Evolutionary conservation across 2,797 vertebrate genomes (phyloP).

Genomic region (Hippoglossus hippoglossus): DNA sequence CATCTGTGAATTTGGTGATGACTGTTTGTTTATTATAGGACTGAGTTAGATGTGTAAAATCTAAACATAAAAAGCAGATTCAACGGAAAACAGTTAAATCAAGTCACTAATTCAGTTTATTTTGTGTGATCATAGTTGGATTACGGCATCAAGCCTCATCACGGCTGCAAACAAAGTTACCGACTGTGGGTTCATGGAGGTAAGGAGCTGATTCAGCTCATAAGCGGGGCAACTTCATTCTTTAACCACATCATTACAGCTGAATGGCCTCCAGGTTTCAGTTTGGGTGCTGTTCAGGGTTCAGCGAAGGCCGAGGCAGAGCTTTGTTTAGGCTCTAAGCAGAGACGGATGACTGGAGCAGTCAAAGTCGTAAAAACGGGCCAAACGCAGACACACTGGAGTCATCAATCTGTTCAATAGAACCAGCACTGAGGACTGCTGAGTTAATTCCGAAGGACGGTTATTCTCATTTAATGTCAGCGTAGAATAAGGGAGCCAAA

Average conservation of each 20-base stretch:
- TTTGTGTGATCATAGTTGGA: constrained; percentile 16
- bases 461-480: constrained; percentile 3
- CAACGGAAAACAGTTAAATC: constrained; percentile 18
- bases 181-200: constrained; percentile 43
- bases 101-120: constrained; percentile 44
- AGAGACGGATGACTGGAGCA: constrained; percentile 52
- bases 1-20: neutral
- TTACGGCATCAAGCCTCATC: constrained; percentile 28
- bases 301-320: constrained; percentile 51
- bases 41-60: neutral
- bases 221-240: constrained; percentile 56
- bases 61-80: neutral
- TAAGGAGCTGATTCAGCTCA: constrained; percentile 61
- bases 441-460: constrained; percentile 37
- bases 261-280: constrained; percentile 62
- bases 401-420: constrained; percentile 46
- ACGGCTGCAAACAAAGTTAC: constrained; percentile 38
- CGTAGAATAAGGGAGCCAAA: constrained; percentile 8
- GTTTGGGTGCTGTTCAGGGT: constrained; percentile 55
- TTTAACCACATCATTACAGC: constrained; percentile 70
- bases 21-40: constrained; percentile 1
- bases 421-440: constrained; percentile 15
- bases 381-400: constrained; percentile 52
- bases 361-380: constrained; percentile 33
- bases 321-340: constrained; percentile 59